Evolutionary conservation across 23 tunicate genomes (phyloP).

Genomic region (Aplidium turbinatum): DNA sequence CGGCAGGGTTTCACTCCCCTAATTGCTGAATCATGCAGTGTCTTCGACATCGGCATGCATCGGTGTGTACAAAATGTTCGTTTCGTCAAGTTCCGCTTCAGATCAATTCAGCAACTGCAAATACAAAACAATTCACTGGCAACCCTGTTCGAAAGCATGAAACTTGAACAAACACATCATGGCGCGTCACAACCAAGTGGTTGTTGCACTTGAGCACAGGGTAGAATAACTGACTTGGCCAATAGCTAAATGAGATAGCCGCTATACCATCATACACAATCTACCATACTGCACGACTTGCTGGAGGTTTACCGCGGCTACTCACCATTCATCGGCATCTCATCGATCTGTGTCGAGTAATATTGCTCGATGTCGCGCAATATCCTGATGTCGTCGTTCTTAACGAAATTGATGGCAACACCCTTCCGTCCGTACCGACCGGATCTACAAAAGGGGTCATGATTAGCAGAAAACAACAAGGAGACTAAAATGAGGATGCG

Average conservation of each 20-base stretch:
- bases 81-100: too few species aligned
- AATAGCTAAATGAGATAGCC: background rate
- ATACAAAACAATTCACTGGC: background rate
- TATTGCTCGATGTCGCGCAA: slow-evolving; percentile 98
- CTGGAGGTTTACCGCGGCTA: background rate
- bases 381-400: slow-evolving; percentile 95
- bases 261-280: too few species aligned
- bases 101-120: slow-evolving; percentile 39
- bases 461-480: background rate
- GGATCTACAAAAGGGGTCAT: slow-evolving; percentile 38
- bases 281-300: background rate
- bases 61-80: too few species aligned
- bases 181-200: too few species aligned
- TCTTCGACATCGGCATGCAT: too few species aligned
- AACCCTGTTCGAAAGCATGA: too few species aligned
- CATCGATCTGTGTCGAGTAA: slow-evolving; percentile 99
- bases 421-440: slow-evolving; percentile 99
- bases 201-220: too few species aligned
- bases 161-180: too few species aligned
- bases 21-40: background rate
- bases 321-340: slow-evolving; percentile 99
- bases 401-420: slow-evolving; percentile 97
- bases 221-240: too few species aligned
- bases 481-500: too few species aligned
- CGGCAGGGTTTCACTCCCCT: background rate